A percentile compares a stretch with the other conserved stretches of the same genome.
Conservation (phyloP, 2,888 invertebrate species). For the Amorpha juglandis region DNA sequence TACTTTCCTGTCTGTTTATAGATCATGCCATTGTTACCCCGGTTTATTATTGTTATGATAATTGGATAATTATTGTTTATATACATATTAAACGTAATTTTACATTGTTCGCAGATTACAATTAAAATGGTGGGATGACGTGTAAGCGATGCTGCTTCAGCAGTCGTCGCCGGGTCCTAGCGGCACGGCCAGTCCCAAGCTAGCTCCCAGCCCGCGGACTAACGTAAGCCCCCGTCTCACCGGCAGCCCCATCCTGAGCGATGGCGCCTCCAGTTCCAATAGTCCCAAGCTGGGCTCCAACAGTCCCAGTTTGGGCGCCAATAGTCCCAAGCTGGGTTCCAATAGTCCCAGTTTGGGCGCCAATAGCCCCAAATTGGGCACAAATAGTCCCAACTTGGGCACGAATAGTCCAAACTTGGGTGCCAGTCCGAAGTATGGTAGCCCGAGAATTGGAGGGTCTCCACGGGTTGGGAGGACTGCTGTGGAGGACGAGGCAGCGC, state of each 20-base stretch:
- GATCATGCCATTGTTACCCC: too few relatives aligned
- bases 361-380: conserved; percentile 54
- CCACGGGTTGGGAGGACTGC: conserved; percentile 58
- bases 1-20: too few relatives aligned
- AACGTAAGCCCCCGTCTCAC: conserved; percentile 39
- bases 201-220: conserved; percentile 64
- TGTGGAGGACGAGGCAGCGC: conserved; percentile 70
- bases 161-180: conserved; percentile 81
- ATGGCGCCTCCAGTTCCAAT: conserved; percentile 15
- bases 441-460: conserved; percentile 76
- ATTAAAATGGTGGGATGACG: conserved; percentile 73
- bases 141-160: conserved; percentile 80
- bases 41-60: neutral
- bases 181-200: conserved; percentile 78
- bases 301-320: conserved; percentile 56
- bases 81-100: neutral
- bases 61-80: neutral
- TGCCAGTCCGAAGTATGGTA: conserved; percentile 71
- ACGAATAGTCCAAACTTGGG: conserved; percentile 62
- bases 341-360: conserved; percentile 58
- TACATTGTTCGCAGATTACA: conserved; percentile 57
- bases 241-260: conserved; percentile 5
- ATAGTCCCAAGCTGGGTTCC: conserved; percentile 60
- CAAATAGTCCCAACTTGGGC: conserved; percentile 64
- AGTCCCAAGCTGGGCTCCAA: conserved; percentile 56